Base-by-base conservation (phyloP, 1,140 invertebrate species). In the Paraescarpia echinospica region DNA sequence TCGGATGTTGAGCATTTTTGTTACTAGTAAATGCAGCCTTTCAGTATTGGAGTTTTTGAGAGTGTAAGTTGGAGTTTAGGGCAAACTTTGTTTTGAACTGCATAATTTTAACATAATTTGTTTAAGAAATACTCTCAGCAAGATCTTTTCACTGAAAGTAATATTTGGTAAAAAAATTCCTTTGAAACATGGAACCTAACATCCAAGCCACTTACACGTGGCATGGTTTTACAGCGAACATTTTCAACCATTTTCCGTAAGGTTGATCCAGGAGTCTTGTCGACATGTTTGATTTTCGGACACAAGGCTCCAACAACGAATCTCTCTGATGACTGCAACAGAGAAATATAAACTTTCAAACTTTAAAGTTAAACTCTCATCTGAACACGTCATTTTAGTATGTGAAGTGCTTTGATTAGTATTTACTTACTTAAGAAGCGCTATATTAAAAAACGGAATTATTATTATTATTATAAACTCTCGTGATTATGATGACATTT, bases 241-340 rank as follows among this genome's bases (percentile, higher is more conserved):
- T 51, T 77, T 88, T 41, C 12, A 77, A 89, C 35, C 77, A 92
- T 33, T 35, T 92, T 31, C 22, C 89, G 59, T 33, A 88, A 35
- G 31, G 59, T 92, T 33, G 59, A 34, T 18, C 59, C 33, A 0
- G n/a, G 27, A 18, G 35, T 92, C 59, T 35, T 89, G 51, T 92
- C 92, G 33, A 92, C 89, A 18, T 92, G 59, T 51, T 92, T 41
- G 51, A 92, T 59, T 8, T 77, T 31, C 92, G 93, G 34, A 94
- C 51, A 33, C 91, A 89, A 18, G 94, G 94, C 94, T 95, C 90
- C 41, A 92, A 93, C 89, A 92, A 92, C 31, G 14, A 92, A 92
- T 92, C 89, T 92, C 48, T 88, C 51, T 33, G 92, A 92, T 1
- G 89, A 59, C 92, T 92, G 35, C 27, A 59, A 88, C 34, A 33